These are phyloP conservation scores for Amia ocellicauda DNA, from an alignment of 2,113 vertebrate genomes.

Conservation along the genomic window DNA sequence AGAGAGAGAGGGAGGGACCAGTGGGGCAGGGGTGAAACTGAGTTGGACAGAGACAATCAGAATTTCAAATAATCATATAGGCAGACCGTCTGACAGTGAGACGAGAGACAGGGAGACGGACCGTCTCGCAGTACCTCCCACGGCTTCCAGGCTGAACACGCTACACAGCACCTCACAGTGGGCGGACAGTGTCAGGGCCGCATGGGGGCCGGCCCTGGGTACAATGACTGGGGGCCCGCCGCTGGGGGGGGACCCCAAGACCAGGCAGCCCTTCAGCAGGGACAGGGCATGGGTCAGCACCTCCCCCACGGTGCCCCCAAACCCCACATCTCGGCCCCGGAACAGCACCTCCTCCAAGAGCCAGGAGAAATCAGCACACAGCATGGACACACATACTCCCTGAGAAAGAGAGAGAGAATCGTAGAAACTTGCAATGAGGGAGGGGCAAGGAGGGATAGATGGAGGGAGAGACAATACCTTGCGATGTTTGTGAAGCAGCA, in stretches of 20 bases:
- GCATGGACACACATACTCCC: conserved; percentile 65
- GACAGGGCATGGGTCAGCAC: conserved; percentile 67
- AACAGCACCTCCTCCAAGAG: conserved; percentile 81
- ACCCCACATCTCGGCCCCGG: conserved; percentile 73
- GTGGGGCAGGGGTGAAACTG: too few species aligned
- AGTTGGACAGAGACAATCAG: too few species aligned
- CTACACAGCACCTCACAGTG: conserved; percentile 67
- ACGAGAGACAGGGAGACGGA: neutral
- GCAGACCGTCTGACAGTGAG: neutral
- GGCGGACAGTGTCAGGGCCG: conserved; percentile 49
- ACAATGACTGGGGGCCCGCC: conserved; percentile 51
- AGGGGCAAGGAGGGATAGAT: conserved; percentile 7
- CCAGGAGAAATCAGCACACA: conserved; percentile 76
- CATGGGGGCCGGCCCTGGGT: conserved; percentile 33
- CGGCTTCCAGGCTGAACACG: conserved; percentile 71
- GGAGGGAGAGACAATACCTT: conserved; percentile 55
- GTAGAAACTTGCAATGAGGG: neutral
- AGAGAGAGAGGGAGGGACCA: neutral
- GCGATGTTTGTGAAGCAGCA: conserved; percentile 74
- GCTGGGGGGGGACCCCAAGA: conserved; percentile 45
- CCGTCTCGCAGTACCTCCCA: conserved; percentile 71
- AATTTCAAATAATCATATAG: too few species aligned
- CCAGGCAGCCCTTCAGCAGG: conserved; percentile 58
- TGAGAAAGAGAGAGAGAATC: conserved; percentile 28
- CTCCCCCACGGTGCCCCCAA: conserved; percentile 67